Evolutionary conservation across 2,888 invertebrate genomes (phyloP), one percentile per base, ranked within the genome.

Genomic region (Vannuccia rotundouncinata): DNA sequence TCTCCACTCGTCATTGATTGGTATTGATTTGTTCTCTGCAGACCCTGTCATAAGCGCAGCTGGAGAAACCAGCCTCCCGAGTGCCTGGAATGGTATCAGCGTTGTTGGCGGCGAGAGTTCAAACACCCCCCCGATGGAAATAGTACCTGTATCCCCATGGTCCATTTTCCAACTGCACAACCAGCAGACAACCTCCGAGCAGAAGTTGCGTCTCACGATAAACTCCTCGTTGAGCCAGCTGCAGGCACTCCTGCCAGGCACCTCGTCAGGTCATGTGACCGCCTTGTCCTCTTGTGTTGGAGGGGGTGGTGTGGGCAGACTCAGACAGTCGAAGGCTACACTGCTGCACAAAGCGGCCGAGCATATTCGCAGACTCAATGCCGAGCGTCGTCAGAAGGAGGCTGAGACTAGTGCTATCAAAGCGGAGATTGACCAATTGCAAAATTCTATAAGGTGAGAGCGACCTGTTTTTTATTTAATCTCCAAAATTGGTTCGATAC

Each of bases 271-370:
- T 17, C 45, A 45, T 45, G 45, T 5, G 45, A 17, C 45, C 17
- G 45, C 45, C 45, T 45, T 45, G 45, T 45, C 45, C 17, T 5
- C 45, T 45, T 45, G 10, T 45, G 5, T 17, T 17, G 5, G 10
- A 5, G 17, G 45, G 45, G 45, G 45, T n/a, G n/a, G n/a, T n/a
- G n/a, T n/a, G n/a, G n/a, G n/a, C 94, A 95, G 88, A 92, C 93
- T 82, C 91, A 97, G 81, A 95, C 92, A 93, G 86, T 85, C 87
- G 89, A 97, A 97, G 89, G 96, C 96, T 66, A 95, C 95, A 25
- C 95, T 96, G 94, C 89, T 97, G 79, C 95, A 95, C 87, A 96
- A 95, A 88, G 89, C 88, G 83, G 96, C 95, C 1, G 95, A 97
- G 84, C 95, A 95, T 86, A 95, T 96, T 82, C 92, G 93, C 85